Conservation (phyloP, 2,113 vertebrate species). For the Mormyrus lacerda region DNA sequence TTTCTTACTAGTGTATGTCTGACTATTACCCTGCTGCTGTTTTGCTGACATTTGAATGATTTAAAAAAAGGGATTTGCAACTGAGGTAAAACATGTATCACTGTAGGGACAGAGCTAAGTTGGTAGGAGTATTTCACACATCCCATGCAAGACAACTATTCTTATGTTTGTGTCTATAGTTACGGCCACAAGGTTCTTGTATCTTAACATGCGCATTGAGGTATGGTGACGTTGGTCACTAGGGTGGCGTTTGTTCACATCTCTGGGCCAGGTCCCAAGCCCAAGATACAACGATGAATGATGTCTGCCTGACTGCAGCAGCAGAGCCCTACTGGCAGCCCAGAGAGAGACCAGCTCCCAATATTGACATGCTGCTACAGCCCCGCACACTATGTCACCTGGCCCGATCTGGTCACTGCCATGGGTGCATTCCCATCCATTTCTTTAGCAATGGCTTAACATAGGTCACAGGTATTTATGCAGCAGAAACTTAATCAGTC, state of each 20-base stretch:
- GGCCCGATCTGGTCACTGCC: not conserved
- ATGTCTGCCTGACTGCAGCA: constrained; percentile 63
- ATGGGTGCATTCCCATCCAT: not conserved
- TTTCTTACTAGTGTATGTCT: not conserved
- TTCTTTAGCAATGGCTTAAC: not conserved
- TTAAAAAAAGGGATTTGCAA: not conserved
- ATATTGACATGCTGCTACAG: constrained; percentile 85
- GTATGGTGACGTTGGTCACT: not conserved
- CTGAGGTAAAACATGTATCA: not conserved
- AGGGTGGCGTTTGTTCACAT: not conserved
- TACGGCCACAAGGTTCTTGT: not conserved
- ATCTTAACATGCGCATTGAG: not conserved
- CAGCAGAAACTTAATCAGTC: not conserved
- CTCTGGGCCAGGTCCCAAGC: not conserved
- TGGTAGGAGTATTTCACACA: not conserved
- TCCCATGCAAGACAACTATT: not conserved
- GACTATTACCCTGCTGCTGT: not conserved
- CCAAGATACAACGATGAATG: not conserved
- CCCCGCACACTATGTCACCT: constrained; percentile 43
- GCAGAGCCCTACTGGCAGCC: constrained; percentile 69
- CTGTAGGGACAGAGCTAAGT: not conserved
- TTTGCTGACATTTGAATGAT: not conserved
- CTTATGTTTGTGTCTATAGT: not conserved
- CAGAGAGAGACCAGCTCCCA: constrained; percentile 55
- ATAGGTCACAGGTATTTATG: not conserved